Conservation (phyloP, 2,888 invertebrate genomes). For the Andrena hattorfiana region DNA sequence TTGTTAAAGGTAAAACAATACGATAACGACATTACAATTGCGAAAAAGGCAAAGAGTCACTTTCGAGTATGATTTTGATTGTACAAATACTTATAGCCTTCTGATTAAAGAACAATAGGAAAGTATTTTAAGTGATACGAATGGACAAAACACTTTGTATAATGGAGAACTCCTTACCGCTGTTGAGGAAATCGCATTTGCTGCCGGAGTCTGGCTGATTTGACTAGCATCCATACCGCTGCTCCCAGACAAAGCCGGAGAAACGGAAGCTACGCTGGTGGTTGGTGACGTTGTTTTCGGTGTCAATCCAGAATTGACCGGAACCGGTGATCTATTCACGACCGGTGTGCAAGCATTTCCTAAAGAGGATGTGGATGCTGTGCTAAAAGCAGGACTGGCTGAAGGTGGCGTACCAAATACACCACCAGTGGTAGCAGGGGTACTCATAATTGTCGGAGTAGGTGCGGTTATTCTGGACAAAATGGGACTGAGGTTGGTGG, state of each 20-base stretch:
- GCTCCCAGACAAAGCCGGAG: constrained; percentile 71
- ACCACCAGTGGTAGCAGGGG: constrained; percentile 66
- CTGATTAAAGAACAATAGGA: not conserved
- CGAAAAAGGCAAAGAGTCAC: no score
- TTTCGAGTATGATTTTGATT: no score
- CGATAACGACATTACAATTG: no score
- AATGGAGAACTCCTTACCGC: constrained; percentile 61
- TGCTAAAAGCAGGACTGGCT: constrained; percentile 82
- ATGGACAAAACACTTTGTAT: not conserved
- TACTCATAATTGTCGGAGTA: constrained; percentile 70
- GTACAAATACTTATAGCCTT: not conserved
- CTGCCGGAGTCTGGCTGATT: constrained; percentile 40
- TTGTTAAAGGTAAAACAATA: no score
- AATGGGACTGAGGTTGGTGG: constrained; percentile 79
- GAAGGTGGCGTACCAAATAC: constrained; percentile 78
- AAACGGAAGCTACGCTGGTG: constrained; percentile 74
- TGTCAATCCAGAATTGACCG: constrained; percentile 66
- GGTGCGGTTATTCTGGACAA: constrained; percentile 73
- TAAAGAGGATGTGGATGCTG: constrained; percentile 81
- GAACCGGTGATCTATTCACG: constrained; percentile 78
- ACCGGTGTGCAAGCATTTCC: constrained; percentile 73
- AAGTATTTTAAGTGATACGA: not conserved
- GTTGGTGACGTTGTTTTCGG: constrained; percentile 76
- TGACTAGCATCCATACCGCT: constrained; percentile 57
- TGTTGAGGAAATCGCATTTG: constrained; percentile 67